phyloP scores from a whole-genome alignment of 2,888 invertebrate genomes.

The Drosophila multiciliata region DNA sequence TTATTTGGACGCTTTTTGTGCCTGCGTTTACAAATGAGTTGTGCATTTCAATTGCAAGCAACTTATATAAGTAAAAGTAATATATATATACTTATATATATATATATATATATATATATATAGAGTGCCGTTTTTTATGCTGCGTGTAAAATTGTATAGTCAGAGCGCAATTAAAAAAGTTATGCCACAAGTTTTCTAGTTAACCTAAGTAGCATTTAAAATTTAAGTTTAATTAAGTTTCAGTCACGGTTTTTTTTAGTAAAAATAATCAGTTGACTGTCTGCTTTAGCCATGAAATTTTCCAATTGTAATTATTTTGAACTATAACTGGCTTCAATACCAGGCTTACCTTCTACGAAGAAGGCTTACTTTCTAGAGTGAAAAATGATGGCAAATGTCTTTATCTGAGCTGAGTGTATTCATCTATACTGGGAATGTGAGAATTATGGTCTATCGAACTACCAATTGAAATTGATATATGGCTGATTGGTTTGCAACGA shows the following conservation, averaged over 20 bases:
- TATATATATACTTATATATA: conserved; percentile 12
- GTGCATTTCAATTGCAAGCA: conserved; percentile 50
- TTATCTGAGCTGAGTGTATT: conserved; percentile 36
- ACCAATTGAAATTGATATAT: conserved; percentile 19
- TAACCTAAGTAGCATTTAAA: conserved; percentile 73
- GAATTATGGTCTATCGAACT: neutral
- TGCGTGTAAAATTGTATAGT: conserved; percentile 48
- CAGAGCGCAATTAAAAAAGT: conserved; percentile 28
- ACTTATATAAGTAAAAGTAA: conserved; percentile 20
- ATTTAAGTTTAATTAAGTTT: conserved; percentile 69
- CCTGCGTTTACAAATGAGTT: conserved; percentile 46
- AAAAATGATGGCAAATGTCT: conserved; percentile 2
- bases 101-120: conserved; percentile 13
- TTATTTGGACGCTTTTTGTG: conserved; percentile 45
- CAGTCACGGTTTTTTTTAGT: conserved; percentile 13
- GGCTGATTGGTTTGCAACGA: conserved; percentile 8
- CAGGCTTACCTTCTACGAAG: conserved; percentile 23
- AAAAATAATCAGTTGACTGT: conserved; percentile 7
- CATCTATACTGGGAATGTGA: conserved; percentile 13
- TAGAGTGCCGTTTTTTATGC: conserved; percentile 20
- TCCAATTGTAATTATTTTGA: conserved; percentile 71
- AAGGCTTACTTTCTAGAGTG: neutral
- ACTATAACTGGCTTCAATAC: conserved; percentile 44
- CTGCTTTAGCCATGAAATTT: conserved; percentile 45
- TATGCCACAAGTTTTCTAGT: conserved; percentile 67